These are phyloP conservation scores for Hirtodrosophila trivittata DNA, from an alignment of 2,888 invertebrate genomes.

Conservation along the genomic window DNA sequence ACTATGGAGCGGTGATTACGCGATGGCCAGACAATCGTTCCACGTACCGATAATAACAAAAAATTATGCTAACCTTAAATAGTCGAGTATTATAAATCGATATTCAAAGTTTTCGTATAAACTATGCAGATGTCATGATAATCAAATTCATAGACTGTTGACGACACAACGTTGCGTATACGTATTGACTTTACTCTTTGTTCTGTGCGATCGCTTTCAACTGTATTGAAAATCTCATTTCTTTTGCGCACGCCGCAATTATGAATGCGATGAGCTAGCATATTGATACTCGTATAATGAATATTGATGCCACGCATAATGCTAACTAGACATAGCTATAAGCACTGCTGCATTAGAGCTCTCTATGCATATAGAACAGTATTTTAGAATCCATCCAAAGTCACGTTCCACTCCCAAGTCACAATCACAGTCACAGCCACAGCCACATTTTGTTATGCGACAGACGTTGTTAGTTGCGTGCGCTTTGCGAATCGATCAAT, in stretches of 20 bases:
- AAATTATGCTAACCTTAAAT: slow-evolving; percentile 70
- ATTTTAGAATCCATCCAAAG: slow-evolving; percentile 34
- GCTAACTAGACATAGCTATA: slow-evolving; percentile 26
- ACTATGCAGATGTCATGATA: slow-evolving; percentile 21
- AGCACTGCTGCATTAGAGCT: slow-evolving; percentile 38
- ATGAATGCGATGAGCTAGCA: slow-evolving; percentile 20
- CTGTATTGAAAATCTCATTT: slow-evolving; percentile 13
- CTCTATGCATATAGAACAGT: slow-evolving; percentile 44
- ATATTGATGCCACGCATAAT: slow-evolving; percentile 71
- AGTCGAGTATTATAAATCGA: slow-evolving; percentile 2
- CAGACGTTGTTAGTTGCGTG: slow-evolving; percentile 55
- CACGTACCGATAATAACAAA: slow-evolving; percentile 61
- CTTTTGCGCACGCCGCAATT: slow-evolving; percentile 28
- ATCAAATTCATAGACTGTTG: too few species aligned
- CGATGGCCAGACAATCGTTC: slow-evolving; percentile 25
- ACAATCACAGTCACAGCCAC: slow-evolving; percentile 13
- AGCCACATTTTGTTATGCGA: slow-evolving; percentile 59
- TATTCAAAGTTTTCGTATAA: background rate
- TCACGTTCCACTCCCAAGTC: slow-evolving; percentile 48
- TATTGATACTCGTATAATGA: slow-evolving; percentile 41
- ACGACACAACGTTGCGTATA: slow-evolving; percentile 15
- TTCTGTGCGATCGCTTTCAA: slow-evolving; percentile 24
- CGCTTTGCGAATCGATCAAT: slow-evolving; percentile 66
- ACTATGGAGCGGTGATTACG: slow-evolving; percentile 51
- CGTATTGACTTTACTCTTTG: slow-evolving; percentile 33